Percentiles rank a stretch among this genome's conserved stretches.
Conservation (phyloP, 92 coral and sea anemone species). For the Phenganax marumi region DNA sequence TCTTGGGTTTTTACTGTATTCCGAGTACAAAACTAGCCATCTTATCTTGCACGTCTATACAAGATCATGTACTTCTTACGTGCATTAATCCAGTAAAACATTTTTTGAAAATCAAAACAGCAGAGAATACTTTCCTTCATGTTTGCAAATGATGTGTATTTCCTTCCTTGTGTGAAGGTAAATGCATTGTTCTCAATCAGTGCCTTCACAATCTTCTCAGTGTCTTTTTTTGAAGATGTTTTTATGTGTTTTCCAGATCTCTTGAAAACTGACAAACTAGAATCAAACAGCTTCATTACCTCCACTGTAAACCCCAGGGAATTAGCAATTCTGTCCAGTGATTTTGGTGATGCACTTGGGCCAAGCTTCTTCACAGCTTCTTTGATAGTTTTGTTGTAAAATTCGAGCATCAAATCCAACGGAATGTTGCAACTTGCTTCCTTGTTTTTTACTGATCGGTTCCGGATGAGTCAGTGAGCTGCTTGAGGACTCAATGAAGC, state of each 20-base stretch:
- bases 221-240: no score
- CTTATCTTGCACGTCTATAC: slow-evolving; percentile 56
- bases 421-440: slow-evolving; percentile 54
- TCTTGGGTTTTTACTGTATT: neutral
- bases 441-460: slow-evolving; percentile 66
- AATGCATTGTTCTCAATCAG: slow-evolving; percentile 57
- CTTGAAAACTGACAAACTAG: no score
- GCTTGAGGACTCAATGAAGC: slow-evolving; percentile 67
- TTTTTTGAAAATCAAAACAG: slow-evolving; percentile 61
- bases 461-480: slow-evolving; percentile 67
- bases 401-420: slow-evolving; percentile 16
- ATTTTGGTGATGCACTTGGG: slow-evolving; percentile 59
- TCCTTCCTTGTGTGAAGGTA: slow-evolving; percentile 56
- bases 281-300: slow-evolving; percentile 55
- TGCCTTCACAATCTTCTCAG: no score
- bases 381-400: slow-evolving; percentile 3
- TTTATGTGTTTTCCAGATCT: no score
- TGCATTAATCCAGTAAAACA: slow-evolving; percentile 64
- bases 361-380: slow-evolving; percentile 68
- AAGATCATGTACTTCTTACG: slow-evolving; percentile 67
- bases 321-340: slow-evolving; percentile 63
- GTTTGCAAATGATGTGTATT: slow-evolving; percentile 44
- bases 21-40: neutral
- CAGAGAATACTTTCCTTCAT: slow-evolving; percentile 55
- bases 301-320: slow-evolving; percentile 55